A percentile compares a stretch with the other conserved stretches of the same genome.
Conservation (phyloP, 1,140 invertebrate genomes). For the Eumeta japonica region DNA sequence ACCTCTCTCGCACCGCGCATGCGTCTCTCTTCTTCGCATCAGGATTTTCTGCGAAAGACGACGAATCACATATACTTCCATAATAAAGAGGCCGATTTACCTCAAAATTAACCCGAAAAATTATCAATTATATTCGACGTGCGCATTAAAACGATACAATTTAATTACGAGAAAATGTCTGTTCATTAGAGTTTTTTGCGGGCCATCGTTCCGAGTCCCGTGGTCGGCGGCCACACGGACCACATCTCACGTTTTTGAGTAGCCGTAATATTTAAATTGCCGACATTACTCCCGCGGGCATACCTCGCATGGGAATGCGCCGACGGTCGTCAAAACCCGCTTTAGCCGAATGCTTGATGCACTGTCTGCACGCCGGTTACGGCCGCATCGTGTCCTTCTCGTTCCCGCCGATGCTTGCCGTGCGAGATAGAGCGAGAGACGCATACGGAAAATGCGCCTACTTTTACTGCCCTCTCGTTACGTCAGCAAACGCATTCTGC, state of each 20-base stretch:
- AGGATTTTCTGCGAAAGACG: too few relatives aligned
- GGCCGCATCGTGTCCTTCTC: slow-evolving; percentile 28
- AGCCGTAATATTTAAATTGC: slow-evolving; percentile 55
- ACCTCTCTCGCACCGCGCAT: slow-evolving; percentile 22
- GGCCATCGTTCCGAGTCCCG: slow-evolving; percentile 40
- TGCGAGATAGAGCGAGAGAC: slow-evolving; percentile 30
- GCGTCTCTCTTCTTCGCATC: too few relatives aligned
- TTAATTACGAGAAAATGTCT: slow-evolving; percentile 49
- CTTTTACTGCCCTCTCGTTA: slow-evolving; percentile 42
- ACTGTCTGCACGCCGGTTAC: slow-evolving; percentile 34
- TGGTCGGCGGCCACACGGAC: slow-evolving; percentile 38
- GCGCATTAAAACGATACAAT: slow-evolving; percentile 31
- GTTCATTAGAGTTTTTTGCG: slow-evolving; percentile 41
- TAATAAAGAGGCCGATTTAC: slow-evolving; percentile 20
- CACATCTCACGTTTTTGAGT: slow-evolving; percentile 54
- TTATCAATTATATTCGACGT: slow-evolving; percentile 35
- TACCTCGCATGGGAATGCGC: slow-evolving; percentile 51
- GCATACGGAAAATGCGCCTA: slow-evolving; percentile 32
- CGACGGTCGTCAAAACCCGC: slow-evolving; percentile 44
- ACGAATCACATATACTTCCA: slow-evolving; percentile 20
- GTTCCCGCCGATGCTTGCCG: slow-evolving; percentile 28
- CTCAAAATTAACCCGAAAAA: slow-evolving; percentile 23
- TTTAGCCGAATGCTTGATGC: slow-evolving; percentile 44
- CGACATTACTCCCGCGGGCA: slow-evolving; percentile 47
- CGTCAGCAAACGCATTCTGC: slow-evolving; percentile 49